A percentile compares a stretch with the other conserved stretches of the same genome.
These are phyloP conservation scores for Aspidiotus destructor DNA, from an alignment of 2,888 invertebrate genomes.

Conservation along the genomic window DNA sequence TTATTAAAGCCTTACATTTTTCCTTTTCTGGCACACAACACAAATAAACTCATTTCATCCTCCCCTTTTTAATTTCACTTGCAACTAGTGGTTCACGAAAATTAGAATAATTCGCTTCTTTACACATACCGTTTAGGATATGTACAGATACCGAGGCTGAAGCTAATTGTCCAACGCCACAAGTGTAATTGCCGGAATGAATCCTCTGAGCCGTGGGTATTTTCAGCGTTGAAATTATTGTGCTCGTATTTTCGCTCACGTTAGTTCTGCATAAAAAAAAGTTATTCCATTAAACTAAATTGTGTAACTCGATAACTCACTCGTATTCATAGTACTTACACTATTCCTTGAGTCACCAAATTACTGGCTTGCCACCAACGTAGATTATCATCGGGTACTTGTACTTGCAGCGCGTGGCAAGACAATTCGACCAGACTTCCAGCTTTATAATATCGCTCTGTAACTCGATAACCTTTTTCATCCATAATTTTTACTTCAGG, in stretches of 20 bases:
- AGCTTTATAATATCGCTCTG: constrained; percentile 52
- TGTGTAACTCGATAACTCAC: too few relatives aligned
- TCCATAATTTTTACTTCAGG: constrained; percentile 52
- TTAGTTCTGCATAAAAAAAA: constrained; percentile 44
- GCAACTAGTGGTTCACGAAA: neutral
- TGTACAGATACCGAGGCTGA: constrained; percentile 52
- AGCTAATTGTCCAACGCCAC: constrained; percentile 45
- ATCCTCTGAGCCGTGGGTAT: constrained; percentile 49
- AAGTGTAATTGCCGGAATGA: constrained; percentile 54
- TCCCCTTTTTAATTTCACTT: too few relatives aligned
- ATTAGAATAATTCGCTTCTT: constrained; percentile 4
- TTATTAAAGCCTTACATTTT: too few relatives aligned
- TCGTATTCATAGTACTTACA: constrained; percentile 42
- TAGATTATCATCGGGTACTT: constrained; percentile 45
- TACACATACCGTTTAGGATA: constrained; percentile 49
- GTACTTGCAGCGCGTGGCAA: constrained; percentile 47
- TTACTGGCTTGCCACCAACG: constrained; percentile 49
- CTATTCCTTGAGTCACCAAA: constrained; percentile 47
- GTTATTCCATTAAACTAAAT: too few relatives aligned
- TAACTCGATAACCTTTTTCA: constrained; percentile 50
- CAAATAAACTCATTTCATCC: too few relatives aligned
- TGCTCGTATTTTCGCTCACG: constrained; percentile 43
- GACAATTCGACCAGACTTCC: constrained; percentile 49
- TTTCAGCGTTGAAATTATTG: constrained; percentile 47
- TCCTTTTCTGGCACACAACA: too few relatives aligned